Base-by-base conservation (phyloP, 2,888 invertebrate species). In the Danaus chrysippus region DNA sequence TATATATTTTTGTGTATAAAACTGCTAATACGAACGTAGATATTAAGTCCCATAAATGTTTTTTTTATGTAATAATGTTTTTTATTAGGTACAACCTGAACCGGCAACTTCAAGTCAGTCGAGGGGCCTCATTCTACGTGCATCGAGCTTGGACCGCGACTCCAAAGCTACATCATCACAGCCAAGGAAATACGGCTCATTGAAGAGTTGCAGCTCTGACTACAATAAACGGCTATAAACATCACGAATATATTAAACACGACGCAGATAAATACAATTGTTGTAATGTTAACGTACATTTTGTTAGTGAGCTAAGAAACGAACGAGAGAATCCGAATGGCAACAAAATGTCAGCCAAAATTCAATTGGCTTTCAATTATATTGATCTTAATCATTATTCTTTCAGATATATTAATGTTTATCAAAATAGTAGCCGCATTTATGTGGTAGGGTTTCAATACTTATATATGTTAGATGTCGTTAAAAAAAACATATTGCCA, bases 141-240 rank as follows among this genome's bases (percentile, higher is more conserved):
- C 91, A 0, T 88, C 91, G 0, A 91, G 91, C 59, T 73, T 91
- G n/a, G 91, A 91, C 71, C 81, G 90, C 0, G 88, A 82, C 54
- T 78, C 81, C 1, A 69, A 81, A 0, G 76, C 83, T 3, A 69
- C 83, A 6, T 69, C 81, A 1, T 68, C 84, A 0, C 84, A 76
- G 12, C 66, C 82, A 3, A 78, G 83, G 34, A 76, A 87, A 34
- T 86, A 85, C 63, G 84, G 86, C 43, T 87, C 90, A 64, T 78
- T 87, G 60, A 89, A 87, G 73, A 89, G 87, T 66, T 74, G 88
- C 61, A 87, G 87, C 73, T 82, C 82, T 1, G 87, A 86, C 70
- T 83, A 87, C 0, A 88, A 89, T 42, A 89, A 91, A 76, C 84
- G 84, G 79, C 91, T 91, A 84, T 91, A 91, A 91, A 91, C 34